phyloP scores from a whole-genome alignment of 2,113 vertebrate species.

The Thalassarche chlororhynchos region DNA sequence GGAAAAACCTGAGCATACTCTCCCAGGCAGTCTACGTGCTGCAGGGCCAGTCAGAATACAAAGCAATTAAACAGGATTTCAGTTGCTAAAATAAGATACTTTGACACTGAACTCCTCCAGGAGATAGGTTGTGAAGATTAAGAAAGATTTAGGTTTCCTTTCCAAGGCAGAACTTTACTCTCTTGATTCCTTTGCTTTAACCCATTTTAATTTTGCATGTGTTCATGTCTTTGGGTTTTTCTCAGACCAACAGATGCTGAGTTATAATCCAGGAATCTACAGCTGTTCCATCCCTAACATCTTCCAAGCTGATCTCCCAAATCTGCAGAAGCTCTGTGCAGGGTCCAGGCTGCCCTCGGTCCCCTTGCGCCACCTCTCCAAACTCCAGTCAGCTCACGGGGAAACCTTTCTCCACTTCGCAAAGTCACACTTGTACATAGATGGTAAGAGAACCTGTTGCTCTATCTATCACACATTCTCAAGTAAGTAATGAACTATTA shows the following conservation, averaged over 20 bases:
- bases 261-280: slow-evolving; percentile 85
- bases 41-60: background rate
- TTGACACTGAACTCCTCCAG: background rate
- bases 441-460: slow-evolving; percentile 78
- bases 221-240: background rate
- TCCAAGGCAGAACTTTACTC: background rate
- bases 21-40: background rate
- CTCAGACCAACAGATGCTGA: slow-evolving; percentile 84
- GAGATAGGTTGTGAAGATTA: background rate
- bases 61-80: background rate
- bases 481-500: background rate
- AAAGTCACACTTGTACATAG: slow-evolving; percentile 83
- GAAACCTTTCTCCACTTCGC: slow-evolving; percentile 88
- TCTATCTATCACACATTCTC: background rate
- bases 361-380: slow-evolving; percentile 56
- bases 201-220: background rate
- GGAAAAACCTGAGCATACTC: background rate
- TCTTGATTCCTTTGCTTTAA: background rate
- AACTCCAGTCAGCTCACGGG: slow-evolving; percentile 78
- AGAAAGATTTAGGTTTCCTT: background rate
- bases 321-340: slow-evolving; percentile 79
- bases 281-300: slow-evolving; percentile 84
- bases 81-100: background rate
- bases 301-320: slow-evolving; percentile 77
- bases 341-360: slow-evolving; percentile 40